Percentiles rank a stretch among this genome's conserved stretches.
These are phyloP conservation scores for Pachyrhynchus sulphureomaculatus DNA, from an alignment of 1,140 invertebrate species.

Conservation along the genomic window DNA sequence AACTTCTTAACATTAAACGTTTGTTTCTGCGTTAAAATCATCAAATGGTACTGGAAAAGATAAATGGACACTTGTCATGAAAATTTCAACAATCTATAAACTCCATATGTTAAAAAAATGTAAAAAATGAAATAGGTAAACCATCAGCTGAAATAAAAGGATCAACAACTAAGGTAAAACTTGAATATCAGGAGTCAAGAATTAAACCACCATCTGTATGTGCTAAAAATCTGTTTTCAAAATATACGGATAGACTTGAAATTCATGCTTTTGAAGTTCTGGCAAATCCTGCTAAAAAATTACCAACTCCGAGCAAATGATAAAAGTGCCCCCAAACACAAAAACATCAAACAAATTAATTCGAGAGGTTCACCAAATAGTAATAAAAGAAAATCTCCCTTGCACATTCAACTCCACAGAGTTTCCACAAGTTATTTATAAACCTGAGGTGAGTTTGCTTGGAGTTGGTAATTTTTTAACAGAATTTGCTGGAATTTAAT, in stretches of 20 bases:
- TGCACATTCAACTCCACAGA: background rate
- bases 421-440: background rate
- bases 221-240: background rate
- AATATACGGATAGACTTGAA: background rate
- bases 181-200: background rate
- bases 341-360: background rate
- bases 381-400: constrained; percentile 4
- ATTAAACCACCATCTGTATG: background rate
- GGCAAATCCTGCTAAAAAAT: no score
- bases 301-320: background rate
- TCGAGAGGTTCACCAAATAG: no score
- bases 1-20: no score
- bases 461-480: no score
- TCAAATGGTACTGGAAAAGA: background rate
- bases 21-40: no score
- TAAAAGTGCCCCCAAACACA: background rate
- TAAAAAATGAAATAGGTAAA: background rate
- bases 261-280: no score
- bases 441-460: background rate
- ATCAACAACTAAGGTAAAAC: background rate
- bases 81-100: background rate
- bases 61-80: background rate
- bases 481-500: no score
- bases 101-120: background rate
- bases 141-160: background rate